Conservation (phyloP, 2,113 vertebrate genomes). For the Thunnus maccoyii region DNA sequence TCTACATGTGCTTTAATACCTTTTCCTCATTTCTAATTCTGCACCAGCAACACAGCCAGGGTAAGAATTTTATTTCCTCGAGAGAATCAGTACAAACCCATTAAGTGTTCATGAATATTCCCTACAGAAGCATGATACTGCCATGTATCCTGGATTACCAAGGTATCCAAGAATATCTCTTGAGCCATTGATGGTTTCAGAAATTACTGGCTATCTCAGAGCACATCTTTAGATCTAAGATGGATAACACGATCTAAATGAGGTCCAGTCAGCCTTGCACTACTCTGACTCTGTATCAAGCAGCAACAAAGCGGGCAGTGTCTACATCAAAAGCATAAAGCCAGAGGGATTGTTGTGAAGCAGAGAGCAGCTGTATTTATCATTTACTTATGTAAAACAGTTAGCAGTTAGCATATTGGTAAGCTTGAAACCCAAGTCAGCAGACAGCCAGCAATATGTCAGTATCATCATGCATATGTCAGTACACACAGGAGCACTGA, state of each 20-base stretch:
- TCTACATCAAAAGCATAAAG: constrained; percentile 35
- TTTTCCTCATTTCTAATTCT: constrained; percentile 8
- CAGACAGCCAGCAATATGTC: constrained; percentile 37
- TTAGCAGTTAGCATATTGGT: constrained; percentile 6
- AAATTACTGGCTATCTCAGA: neutral
- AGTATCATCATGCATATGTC: constrained; percentile 28
- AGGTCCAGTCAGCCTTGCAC: constrained; percentile 13
- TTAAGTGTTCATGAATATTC: neutral
- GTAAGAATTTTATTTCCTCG: neutral
- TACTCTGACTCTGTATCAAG: constrained; percentile 36
- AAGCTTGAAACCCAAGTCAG: constrained; percentile 10
- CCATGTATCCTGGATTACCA: neutral
- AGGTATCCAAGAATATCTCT: constrained; percentile 3
- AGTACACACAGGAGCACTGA: neutral
- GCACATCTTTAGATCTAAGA: constrained; percentile 4
- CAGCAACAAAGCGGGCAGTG: constrained; percentile 20
- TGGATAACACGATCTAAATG: constrained; percentile 24
- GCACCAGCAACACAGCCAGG: neutral
- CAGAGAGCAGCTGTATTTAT: constrained; percentile 53
- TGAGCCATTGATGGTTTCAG: neutral
- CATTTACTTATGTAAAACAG: constrained; percentile 55
- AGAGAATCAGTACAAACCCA: neutral
- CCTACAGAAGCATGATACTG: neutral
- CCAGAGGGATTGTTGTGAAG: constrained; percentile 29
- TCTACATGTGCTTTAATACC: neutral